Evolutionary conservation across 2,888 invertebrate species (phyloP), one percentile per base, ranked within the genome.

Genomic region (Teleiodes luculella): DNA sequence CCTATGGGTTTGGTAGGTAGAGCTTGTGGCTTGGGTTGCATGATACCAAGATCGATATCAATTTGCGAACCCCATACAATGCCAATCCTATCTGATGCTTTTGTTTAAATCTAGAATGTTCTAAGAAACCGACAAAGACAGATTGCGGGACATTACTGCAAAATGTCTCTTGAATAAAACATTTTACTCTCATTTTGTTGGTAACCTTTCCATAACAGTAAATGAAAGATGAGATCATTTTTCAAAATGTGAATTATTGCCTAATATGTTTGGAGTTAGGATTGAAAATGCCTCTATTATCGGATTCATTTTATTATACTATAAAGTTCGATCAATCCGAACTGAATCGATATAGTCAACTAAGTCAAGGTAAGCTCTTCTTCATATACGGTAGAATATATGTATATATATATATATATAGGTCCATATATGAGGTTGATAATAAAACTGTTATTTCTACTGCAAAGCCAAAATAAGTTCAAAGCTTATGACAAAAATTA

Each of bases 41-140:
- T n/a, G n/a, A n/a, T n/a, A n/a, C n/a, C n/a, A 16, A 57, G 61
- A 63, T 63, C 56, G 55, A 57, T 63, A 63, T 63, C 63, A 59
- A 50, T 57, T 57, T 53, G 56, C 55, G 52, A 57, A 53, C 31
- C 45, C 36, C 46, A 13, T 46, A 36, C 45, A 51, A 20, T 52
- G 10, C 49, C 43, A 47, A 49, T 50, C 33, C 28, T 57, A 59
- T 59, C 54, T 49, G 56, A 56, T 59, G 49, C 35, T 49, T 54
- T 54, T 52, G 54, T 57, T 54, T 39, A n/a, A 31, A 41, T 51
- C 41, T 51, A 39, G 41, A 31, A 37, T 48, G 36, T 49, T 28
- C 37, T n/a, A 49, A 35, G 49, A 10, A 55, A 31, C 28, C 37
- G 56, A 56, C 56, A 56, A 33, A 56, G 56, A 56, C 49, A 43